A percentile compares a stretch with the other conserved stretches of the same genome.
These are phyloP conservation scores for Eubasilissa regina DNA, from an alignment of 1,140 invertebrate genomes.

Conservation along the genomic window DNA sequence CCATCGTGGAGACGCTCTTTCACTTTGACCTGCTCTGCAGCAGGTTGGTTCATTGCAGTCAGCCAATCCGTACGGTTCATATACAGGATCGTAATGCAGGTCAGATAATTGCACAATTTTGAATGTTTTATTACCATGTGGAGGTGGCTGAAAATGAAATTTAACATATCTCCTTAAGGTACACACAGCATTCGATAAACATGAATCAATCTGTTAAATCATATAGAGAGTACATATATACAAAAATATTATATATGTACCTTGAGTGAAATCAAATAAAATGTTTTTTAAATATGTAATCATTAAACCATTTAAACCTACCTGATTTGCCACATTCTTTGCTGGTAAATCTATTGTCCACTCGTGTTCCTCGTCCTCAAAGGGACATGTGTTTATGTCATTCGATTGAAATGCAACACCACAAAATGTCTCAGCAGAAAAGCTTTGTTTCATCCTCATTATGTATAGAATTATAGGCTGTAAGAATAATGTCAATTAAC, in stretches of 20 bases:
- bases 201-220: no score
- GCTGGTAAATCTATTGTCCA: conserved; percentile 73
- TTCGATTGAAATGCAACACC: conserved; percentile 72
- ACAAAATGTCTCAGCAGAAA: conserved; percentile 71
- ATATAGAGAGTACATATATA: no score
- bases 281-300: no score
- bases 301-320: no score
- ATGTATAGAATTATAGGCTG: conserved; percentile 75
- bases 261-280: no score
- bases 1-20: conserved; percentile 36
- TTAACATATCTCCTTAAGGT: no score
- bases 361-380: conserved; percentile 68
- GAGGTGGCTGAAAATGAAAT: conserved; percentile 7
- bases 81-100: conserved; percentile 85
- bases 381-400: conserved; percentile 63
- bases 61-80: conserved; percentile 78
- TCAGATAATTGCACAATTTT: conserved; percentile 85
- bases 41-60: conserved; percentile 84
- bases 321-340: conserved; percentile 22
- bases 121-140: conserved; percentile 56
- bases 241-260: no score
- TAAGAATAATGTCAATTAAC: no score
- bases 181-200: no score
- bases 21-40: conserved; percentile 77
- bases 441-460: conserved; percentile 68